These are phyloP conservation scores for Eretmodus cyanostictus DNA, from an alignment of 2,113 vertebrate genomes.

Conservation along the genomic window DNA sequence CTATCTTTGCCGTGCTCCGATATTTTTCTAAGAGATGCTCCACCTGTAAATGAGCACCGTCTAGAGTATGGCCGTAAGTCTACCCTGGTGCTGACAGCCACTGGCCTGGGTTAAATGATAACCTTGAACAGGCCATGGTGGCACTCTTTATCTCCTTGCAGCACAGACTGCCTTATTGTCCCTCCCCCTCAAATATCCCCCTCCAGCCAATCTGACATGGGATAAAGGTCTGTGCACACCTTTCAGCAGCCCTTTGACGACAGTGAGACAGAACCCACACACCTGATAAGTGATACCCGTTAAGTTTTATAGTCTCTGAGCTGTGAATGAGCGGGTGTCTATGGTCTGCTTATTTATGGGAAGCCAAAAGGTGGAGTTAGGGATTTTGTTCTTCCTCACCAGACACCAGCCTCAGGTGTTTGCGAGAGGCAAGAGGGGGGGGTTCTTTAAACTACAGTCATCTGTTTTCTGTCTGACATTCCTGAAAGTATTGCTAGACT, in stretches of 20 bases:
- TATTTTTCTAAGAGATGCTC: slow-evolving; percentile 34
- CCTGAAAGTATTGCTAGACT: background rate
- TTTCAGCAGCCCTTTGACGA: slow-evolving; percentile 74
- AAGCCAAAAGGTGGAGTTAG: slow-evolving; percentile 1
- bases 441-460: background rate
- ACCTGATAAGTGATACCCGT: slow-evolving; percentile 79
- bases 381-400: slow-evolving; percentile 43
- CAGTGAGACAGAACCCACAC: slow-evolving; percentile 59
- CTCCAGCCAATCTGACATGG: slow-evolving; percentile 64
- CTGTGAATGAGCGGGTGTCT: slow-evolving; percentile 72
- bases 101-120: slow-evolving; percentile 74
- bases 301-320: slow-evolving; percentile 72
- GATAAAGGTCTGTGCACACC: slow-evolving; percentile 66
- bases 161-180: slow-evolving; percentile 77
- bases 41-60: slow-evolving; percentile 65
- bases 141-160: slow-evolving; percentile 68
- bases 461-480: slow-evolving; percentile 33
- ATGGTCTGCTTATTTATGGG: slow-evolving; percentile 69
- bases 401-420: slow-evolving; percentile 58
- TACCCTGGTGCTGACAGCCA: slow-evolving; percentile 74
- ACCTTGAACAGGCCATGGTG: slow-evolving; percentile 74
- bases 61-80: slow-evolving; percentile 66
- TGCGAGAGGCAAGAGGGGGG: background rate
- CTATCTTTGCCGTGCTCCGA: background rate
- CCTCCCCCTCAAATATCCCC: slow-evolving; percentile 45